Evolutionary conservation across 1,140 invertebrate genomes (phyloP), one percentile per base, ranked within the genome.

Genomic region (Sitobion miscanthi): DNA sequence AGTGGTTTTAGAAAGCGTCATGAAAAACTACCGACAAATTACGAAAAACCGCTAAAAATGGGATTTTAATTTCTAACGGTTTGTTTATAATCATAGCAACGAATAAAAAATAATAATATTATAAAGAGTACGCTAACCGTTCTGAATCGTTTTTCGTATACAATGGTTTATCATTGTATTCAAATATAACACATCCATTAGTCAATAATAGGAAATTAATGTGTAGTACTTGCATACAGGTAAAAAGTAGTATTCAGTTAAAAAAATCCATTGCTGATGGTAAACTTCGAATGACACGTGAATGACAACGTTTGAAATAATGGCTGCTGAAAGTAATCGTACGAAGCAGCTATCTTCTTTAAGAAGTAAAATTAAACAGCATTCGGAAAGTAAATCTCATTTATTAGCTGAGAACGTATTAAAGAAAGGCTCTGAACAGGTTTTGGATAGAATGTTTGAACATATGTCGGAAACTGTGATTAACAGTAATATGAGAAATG

Each of bases 361-460:
- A 62, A 91, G 90, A 38, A 91, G 17, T 77, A 91, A 91, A 91
- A 77, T 91, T 23, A 91, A 91, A 77, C 90, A 91, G 30, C 57
- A 62, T 62, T 91, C 88, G 0, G 88, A 90, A 90, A 90, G 30
- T 17, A 62, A 90, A 90, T 54, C 23, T 25, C 88, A 90, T n/a
- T 1, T 90, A 49, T 90, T 54, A 0, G 49, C 57, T n/a, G 38
- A 90, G 5, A 90, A 90, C 11, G 25, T 90, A 1, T 89, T 42
- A 69, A 54, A 45, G 2, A 57, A 25, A 62, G 2, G 83, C 42
- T 77, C 69, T n/a, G n/a, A 77, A 77, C 9, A 35, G n/a, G 69
- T 35, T 83, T 42, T 42, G 35, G 82, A 83, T 35, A 83, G 17
- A 83, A 42, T 83, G 82, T 38, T 83, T 83, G 30, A 77, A 11